Evolutionary conservation across 2,888 invertebrate genomes (phyloP).

Genomic region (Philonicus albiceps): DNA sequence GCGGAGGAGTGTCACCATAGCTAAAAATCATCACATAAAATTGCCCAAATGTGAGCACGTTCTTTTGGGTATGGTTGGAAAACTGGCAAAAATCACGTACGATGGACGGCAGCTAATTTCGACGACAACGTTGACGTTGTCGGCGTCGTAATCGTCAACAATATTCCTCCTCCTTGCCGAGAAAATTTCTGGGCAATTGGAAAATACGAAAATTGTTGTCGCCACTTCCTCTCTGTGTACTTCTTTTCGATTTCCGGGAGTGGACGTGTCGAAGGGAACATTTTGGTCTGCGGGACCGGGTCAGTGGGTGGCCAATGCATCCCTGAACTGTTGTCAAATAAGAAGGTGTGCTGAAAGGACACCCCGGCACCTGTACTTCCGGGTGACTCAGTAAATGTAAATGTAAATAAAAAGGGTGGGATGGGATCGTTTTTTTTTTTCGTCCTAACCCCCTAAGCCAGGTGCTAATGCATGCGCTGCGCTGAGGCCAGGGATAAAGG

Average conservation of each 20-base stretch:
- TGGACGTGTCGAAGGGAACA: constrained; percentile 5
- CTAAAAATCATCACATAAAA: constrained; percentile 12
- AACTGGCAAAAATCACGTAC: constrained; percentile 30
- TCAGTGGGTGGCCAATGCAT: not conserved
- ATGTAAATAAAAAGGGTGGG: not conserved
- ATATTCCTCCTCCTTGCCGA: constrained; percentile 1
- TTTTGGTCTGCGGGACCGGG: not conserved
- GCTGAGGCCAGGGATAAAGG: not conserved
- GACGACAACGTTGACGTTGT: not conserved
- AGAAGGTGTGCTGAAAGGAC: not conserved
- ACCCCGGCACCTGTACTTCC: not conserved
- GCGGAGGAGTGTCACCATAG: not conserved
- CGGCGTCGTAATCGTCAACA: constrained; percentile 13
- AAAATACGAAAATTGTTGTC: constrained; percentile 38
- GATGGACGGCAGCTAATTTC: not conserved
- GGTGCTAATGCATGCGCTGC: constrained; percentile 1
- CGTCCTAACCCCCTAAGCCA: not conserved
- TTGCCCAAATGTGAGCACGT: constrained; percentile 1
- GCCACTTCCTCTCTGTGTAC: constrained; percentile 30
- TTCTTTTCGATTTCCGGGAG: constrained; percentile 26
- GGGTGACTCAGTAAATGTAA: not conserved
- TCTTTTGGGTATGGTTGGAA: not conserved
- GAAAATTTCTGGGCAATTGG: constrained; percentile 28
- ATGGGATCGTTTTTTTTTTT: not conserved
- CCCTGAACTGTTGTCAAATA: not conserved